Conservation (phyloP, 2,888 invertebrate species). For the Cheilosia scutellata region DNA sequence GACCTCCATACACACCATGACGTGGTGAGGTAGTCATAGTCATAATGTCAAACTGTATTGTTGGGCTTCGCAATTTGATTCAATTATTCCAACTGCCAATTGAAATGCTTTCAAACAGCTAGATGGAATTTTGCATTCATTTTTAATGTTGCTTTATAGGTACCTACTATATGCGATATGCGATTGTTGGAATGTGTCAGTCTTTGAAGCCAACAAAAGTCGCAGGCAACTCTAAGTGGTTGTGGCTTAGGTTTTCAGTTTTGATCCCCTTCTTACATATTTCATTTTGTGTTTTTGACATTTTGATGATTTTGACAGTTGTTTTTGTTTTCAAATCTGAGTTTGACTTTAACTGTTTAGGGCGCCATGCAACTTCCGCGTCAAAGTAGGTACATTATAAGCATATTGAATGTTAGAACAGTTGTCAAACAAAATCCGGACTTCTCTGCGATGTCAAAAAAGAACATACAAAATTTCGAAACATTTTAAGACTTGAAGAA, state of each 20-base stretch:
- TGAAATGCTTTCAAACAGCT: slow-evolving; percentile 5
- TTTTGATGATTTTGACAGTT: too few species aligned
- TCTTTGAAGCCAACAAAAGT: neutral
- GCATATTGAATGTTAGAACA: too few species aligned
- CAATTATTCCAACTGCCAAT: slow-evolving; percentile 30
- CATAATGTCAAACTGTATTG: neutral
- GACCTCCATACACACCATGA: slow-evolving; percentile 1
- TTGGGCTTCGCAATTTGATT: slow-evolving; percentile 12
- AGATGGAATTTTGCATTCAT: slow-evolving; percentile 24
- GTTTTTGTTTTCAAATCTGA: too few species aligned
- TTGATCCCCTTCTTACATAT: neutral
- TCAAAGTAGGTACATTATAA: too few species aligned
- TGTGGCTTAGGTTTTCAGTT: neutral
- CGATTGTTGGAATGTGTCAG: neutral
- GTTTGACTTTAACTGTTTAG: too few species aligned
- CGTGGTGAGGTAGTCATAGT: neutral
- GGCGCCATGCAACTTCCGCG: too few species aligned
- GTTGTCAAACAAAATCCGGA: too few species aligned
- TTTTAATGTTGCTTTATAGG: slow-evolving; percentile 1
- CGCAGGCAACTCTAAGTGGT: neutral
- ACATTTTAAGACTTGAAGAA: too few species aligned
- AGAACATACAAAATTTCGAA: too few species aligned
- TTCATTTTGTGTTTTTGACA: neutral
- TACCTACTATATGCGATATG: neutral
- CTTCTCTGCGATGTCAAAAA: too few species aligned